phyloP scores from a whole-genome alignment of 1,140 invertebrate species.

The Agrypnia vestita region DNA sequence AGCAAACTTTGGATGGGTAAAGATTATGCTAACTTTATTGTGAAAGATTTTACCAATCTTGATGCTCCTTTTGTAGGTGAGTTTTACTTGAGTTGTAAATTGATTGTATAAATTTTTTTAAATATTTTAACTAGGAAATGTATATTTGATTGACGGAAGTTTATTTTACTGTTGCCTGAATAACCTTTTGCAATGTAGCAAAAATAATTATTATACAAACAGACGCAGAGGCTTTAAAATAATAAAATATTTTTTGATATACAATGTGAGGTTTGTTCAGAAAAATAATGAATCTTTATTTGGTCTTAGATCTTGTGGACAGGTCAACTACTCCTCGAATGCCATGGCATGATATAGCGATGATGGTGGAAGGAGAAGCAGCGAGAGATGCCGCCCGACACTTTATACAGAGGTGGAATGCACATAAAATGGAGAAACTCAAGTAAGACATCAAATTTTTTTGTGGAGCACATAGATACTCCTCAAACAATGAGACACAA shows the following conservation, averaged over 20 bases:
- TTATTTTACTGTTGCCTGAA: too few species aligned
- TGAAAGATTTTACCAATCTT: slow-evolving; percentile 96
- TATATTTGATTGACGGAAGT: too few species aligned
- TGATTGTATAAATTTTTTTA: slow-evolving; percentile 1
- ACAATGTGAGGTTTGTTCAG: neutral
- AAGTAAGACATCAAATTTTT: slow-evolving; percentile 61
- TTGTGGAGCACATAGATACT: neutral
- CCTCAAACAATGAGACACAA: too few species aligned
- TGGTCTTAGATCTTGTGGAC: slow-evolving; percentile 87
- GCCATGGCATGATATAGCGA: slow-evolving; percentile 99
- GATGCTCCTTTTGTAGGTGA: slow-evolving; percentile 90
- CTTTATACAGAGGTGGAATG: slow-evolving; percentile 99
- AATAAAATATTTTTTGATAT: slow-evolving; percentile 36
- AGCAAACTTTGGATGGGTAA: slow-evolving; percentile 98
- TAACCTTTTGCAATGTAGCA: too few species aligned
- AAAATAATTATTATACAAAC: too few species aligned
- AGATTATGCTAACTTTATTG: slow-evolving; percentile 98
- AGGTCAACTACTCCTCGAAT: slow-evolving; percentile 91
- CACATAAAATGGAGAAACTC: slow-evolving; percentile 87
- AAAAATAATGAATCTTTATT: too few species aligned
- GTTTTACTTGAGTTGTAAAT: slow-evolving; percentile 56
- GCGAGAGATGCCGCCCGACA: slow-evolving; percentile 95
- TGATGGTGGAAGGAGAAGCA: slow-evolving; percentile 86
- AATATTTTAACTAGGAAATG: too few species aligned
- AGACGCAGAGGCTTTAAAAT: too few species aligned